Evolutionary conservation across 1,140 invertebrate species (phyloP).

Genomic region (Coboldia fuscipes): DNA sequence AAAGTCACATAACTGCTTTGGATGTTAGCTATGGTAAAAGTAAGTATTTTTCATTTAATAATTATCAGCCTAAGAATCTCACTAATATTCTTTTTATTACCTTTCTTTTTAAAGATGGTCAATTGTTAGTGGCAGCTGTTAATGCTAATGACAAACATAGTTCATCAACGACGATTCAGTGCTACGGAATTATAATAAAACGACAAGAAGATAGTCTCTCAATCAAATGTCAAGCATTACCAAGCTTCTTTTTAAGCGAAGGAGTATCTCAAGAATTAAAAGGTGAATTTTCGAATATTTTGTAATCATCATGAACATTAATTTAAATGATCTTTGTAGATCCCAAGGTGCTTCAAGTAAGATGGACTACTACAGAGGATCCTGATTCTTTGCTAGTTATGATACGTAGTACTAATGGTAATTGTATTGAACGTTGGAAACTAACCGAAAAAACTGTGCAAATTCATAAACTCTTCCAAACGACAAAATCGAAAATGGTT

Average conservation of each 20-base stretch:
- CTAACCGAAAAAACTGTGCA: conserved; percentile 53
- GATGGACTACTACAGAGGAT: conserved; percentile 62
- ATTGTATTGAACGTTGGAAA: conserved; percentile 71
- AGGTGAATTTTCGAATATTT: conserved; percentile 9
- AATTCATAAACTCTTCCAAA: conserved; percentile 44
- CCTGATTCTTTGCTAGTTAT: conserved; percentile 59
- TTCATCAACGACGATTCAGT: conserved; percentile 51
- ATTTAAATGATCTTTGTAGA: conserved; percentile 5
- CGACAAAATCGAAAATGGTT: conserved; percentile 22
- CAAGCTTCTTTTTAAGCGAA: conserved; percentile 59
- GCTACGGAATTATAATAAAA: conserved; percentile 42
- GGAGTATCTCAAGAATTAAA: conserved; percentile 26
- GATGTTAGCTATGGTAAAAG: conserved; percentile 55
- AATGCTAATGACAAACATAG: conserved; percentile 13
- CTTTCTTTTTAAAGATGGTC: conserved; percentile 34
- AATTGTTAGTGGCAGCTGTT: conserved; percentile 49
- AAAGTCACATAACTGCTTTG: conserved; percentile 51
- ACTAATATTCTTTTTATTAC: conserved; percentile 2
- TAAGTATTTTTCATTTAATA: conserved; percentile 12
- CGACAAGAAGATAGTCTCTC: conserved; percentile 27
- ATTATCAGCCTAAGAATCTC: conserved; percentile 1
- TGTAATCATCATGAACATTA: neutral
- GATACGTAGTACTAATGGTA: conserved; percentile 33
- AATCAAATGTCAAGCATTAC: conserved; percentile 48
- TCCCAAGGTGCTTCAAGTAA: conserved; percentile 37